Evolutionary conservation across 2,888 invertebrate genomes (phyloP), one percentile per base, ranked within the genome.

Genomic region (Xanthorhoe spadicearia): DNA sequence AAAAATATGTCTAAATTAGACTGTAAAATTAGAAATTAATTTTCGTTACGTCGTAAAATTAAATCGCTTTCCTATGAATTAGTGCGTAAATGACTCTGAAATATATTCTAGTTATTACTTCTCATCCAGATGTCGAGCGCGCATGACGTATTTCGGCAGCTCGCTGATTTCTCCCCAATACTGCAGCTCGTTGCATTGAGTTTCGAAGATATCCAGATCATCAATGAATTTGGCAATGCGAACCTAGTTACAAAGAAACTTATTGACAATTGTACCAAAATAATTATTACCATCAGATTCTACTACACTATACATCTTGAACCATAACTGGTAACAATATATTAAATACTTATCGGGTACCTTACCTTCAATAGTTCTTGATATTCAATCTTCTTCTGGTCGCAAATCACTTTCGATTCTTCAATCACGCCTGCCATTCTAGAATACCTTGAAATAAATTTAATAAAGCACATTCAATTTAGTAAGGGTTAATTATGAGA

Each of bases 111-210:
- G 38, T 43, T 3, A 43, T 81, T 79, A 94, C 93, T 95, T 94
- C 62, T 95, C 94, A 83, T 98, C 97, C 43, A 99, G 90, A 53
- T 95, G 94, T n/a, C 94, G 94, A 0, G 98, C 97, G 73, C 97
- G 96, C 57, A 95, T 95, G 57, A 97, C 95, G 82, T 99, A 99
- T 80, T 96, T 96, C 10, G 95, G 94, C 62, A 99, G 93, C 66
- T 97, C 96, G 2, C 96, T 95, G 60, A 98, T 94, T 63, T 98
- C 97, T 0, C 98, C 98, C 94, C 97, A 97, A 72, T 96, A 95
- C 77, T 97, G 96, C 80, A 98, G 95, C 77, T 98, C 97, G 70
- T 98, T 96, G 38, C 97, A 96, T 86, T 98, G 96, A 67, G 95
- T 95, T 62, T 95, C 95, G 83, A 96, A 98, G 4, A 95, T 88